Base-by-base conservation (phyloP, 2,113 vertebrate genomes). In the Gulo gulo region DNA sequence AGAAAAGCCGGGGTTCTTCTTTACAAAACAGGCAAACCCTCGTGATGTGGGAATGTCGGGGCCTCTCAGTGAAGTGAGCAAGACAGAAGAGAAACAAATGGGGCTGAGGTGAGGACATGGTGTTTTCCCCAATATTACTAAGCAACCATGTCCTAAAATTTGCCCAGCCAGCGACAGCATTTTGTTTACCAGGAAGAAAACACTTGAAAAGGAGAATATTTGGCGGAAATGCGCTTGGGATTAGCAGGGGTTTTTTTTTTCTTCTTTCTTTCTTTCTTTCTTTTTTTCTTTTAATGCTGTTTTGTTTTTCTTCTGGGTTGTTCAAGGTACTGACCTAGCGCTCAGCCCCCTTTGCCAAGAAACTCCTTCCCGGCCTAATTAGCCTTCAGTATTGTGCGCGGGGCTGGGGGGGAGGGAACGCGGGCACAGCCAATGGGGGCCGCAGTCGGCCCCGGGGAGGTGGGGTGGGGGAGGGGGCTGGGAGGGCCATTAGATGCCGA, bases 181-280 rank as follows among this genome's bases (percentile, higher is more conserved):
- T 96, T 98, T 99, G 98, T 99, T 99, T 98, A 99, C 98, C 98
- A 99, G 98, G 98, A 98, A 98, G 98, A 98, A 98, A 99, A 98
- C 98, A 97, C 98, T 99, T 98, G 98, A 98, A 98, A 98, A 98
- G 97, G 97, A 98, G 98, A 98, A 97, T 98, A 98, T 98, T 98
- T 98, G 98, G 98, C 98, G 98, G 99, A 99, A 99, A 98, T 97
- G 93, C 67, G 63, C 87, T 67, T 93, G 71, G 98, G 98, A 99
- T 98, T 99, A 99, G 71, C 92, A 94, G 98, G 36, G 59, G 5
- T 59, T 31, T 78, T 97, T 97, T 95, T 97, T 97, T 10, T 79
- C 87, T 96, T 94, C 96, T 13, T 80, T 91, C 92, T 97, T 97
- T 97, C 97, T 97, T 13, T 97, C 91, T 95, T 88, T 98, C 21